Evolutionary conservation across 2,797 vertebrate species (phyloP).

Genomic region (Paramormyrops hopkinsi): DNA sequence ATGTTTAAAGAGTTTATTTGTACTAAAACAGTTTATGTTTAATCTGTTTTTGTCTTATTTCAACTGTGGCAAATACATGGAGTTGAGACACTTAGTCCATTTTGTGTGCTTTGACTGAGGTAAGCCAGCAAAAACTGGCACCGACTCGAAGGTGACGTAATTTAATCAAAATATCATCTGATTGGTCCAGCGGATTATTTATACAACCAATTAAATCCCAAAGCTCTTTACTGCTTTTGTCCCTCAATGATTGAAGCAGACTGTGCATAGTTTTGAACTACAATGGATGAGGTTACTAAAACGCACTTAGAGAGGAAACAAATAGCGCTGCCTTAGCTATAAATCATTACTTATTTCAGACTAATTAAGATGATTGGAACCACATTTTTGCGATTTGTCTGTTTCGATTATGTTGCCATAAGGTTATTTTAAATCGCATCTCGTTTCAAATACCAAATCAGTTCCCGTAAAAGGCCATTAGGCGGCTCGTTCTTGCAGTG

Average conservation of each 20-base stretch:
- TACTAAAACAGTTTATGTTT: neutral
- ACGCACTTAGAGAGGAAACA: neutral
- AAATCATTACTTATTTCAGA: constrained; percentile 3
- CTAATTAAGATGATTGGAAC: constrained; percentile 6
- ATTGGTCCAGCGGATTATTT: neutral
- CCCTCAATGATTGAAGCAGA: neutral
- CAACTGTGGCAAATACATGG: neutral
- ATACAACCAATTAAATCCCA: neutral
- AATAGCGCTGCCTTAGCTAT: neutral
- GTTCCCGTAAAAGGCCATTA: neutral
- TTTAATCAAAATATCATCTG: neutral
- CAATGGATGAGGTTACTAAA: neutral
- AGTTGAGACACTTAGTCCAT: neutral
- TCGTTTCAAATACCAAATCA: neutral
- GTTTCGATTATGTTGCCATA: neutral
- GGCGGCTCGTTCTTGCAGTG: neutral
- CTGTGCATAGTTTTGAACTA: neutral
- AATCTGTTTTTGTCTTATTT: neutral
- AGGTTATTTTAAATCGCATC: neutral
- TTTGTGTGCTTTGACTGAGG: neutral
- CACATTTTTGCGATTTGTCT: neutral
- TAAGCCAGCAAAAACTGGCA: neutral
- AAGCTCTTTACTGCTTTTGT: neutral
- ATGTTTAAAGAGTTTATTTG: neutral
- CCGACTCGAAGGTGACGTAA: neutral